A percentile compares a stretch with the other conserved stretches of the same genome.
Evolutionary conservation across 2,113 vertebrate genomes (phyloP).

Genomic region (Muscicapa adusta): DNA sequence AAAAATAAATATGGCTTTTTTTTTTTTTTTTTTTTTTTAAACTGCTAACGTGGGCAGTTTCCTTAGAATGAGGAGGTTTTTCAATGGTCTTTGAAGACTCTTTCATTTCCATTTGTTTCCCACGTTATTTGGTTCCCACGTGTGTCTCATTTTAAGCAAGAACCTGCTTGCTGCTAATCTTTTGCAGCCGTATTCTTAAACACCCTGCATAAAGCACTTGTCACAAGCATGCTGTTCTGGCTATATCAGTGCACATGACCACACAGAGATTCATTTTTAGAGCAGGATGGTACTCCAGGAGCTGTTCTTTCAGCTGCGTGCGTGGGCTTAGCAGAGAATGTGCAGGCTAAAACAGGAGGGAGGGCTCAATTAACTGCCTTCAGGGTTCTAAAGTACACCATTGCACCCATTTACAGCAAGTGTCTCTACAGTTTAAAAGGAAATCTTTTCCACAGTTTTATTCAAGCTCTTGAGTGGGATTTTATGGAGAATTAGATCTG

Average conservation of each 20-base stretch:
- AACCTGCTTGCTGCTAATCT: background rate
- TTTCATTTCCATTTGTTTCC: background rate
- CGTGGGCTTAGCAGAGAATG: background rate
- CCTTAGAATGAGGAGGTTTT: background rate
- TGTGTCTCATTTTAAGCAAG: background rate
- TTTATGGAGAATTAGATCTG: slow-evolving; percentile 6
- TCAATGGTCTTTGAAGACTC: background rate
- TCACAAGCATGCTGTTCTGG: background rate
- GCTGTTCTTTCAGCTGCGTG: background rate
- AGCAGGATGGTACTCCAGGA: background rate
- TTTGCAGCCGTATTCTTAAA: background rate
- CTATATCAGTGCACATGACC: background rate
- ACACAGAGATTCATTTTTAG: background rate
- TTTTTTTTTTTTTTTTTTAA: background rate
- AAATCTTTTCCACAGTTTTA: background rate
- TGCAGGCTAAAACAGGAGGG: background rate
- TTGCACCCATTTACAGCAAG: background rate
- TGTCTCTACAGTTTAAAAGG: background rate
- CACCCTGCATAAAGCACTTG: background rate
- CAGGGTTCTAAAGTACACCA: background rate
- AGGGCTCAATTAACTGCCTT: background rate
- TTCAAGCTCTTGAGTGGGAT: background rate
- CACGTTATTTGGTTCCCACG: background rate
- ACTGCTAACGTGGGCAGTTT: background rate
- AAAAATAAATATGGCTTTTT: background rate